phyloP scores from a whole-genome alignment of 2,888 invertebrate genomes.

The Laothoe populi region DNA sequence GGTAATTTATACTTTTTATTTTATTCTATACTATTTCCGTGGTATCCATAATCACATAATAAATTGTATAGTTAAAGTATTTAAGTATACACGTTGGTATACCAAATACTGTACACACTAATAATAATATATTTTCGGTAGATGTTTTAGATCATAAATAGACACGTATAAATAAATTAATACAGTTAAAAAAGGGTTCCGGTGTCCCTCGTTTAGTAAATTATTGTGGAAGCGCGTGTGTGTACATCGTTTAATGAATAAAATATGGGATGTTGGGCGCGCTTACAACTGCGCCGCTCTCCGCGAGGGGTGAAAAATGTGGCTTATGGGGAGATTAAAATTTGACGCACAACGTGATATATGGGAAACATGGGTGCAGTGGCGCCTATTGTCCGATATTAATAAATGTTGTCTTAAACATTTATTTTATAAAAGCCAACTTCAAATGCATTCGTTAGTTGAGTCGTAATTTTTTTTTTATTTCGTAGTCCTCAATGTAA shows the following conservation, averaged over 20 bases:
- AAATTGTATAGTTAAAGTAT: neutral
- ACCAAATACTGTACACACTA: neutral
- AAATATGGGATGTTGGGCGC: constrained; percentile 66
- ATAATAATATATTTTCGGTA: constrained; percentile 5
- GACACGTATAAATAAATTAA: constrained; percentile 23
- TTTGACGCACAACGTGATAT: neutral
- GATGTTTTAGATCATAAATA: constrained; percentile 15
- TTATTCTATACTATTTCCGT: neutral
- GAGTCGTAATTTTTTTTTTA: too few species aligned
- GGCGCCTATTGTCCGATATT: neutral
- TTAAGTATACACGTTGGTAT: constrained; percentile 2
- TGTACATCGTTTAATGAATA: constrained; percentile 69
- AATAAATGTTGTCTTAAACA: too few species aligned
- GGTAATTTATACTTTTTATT: neutral
- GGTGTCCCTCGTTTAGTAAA: constrained; percentile 56
- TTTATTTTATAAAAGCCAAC: too few species aligned
- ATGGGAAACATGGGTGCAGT: neutral
- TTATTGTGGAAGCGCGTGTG: constrained; percentile 56
- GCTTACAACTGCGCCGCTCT: constrained; percentile 45
- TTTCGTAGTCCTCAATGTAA: too few species aligned
- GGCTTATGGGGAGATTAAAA: constrained; percentile 28
- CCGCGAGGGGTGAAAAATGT: constrained; percentile 68
- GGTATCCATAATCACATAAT: too few species aligned
- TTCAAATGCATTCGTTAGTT: too few species aligned
- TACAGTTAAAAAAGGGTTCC: constrained; percentile 55